Conservation (phyloP, 2,113 vertebrate genomes). For the Lasiurus cinereus region DNA sequence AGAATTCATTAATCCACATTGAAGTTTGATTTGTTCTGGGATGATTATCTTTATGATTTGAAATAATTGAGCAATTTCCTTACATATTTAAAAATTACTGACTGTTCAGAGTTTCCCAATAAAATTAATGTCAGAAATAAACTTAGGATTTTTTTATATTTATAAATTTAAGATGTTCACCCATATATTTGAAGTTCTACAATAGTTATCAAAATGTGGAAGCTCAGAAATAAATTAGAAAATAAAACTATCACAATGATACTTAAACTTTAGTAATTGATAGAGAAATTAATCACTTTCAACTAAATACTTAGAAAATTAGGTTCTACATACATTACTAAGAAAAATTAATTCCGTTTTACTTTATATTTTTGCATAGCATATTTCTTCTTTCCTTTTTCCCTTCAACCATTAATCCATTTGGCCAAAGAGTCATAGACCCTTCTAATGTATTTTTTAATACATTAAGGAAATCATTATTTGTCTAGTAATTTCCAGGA, state of each 20-base stretch:
- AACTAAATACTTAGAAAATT: not conserved
- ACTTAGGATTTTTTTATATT: not conserved
- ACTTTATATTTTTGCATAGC: constrained; percentile 1
- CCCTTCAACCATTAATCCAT: not conserved
- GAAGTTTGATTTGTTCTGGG: not conserved
- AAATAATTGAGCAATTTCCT: not conserved
- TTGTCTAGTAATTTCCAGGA: not conserved
- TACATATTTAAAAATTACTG: not conserved
- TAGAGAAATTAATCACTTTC: not conserved
- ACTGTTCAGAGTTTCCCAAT: not conserved
- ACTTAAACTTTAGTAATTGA: not conserved
- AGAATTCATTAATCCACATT: not conserved
- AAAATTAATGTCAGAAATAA: not conserved
- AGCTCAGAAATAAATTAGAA: not conserved
- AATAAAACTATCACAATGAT: not conserved
- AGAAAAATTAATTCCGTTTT: not conserved
- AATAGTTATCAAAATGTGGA: not conserved
- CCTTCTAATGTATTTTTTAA: not conserved
- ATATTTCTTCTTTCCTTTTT: not conserved
- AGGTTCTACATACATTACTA: not conserved
- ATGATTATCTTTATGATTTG: not conserved
- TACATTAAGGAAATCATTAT: not conserved
- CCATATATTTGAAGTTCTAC: not conserved
- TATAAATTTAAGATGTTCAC: not conserved
- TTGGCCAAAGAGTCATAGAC: not conserved